Conservation (phyloP, 2,113 vertebrate genomes). For the Pogona vitticeps region DNA sequence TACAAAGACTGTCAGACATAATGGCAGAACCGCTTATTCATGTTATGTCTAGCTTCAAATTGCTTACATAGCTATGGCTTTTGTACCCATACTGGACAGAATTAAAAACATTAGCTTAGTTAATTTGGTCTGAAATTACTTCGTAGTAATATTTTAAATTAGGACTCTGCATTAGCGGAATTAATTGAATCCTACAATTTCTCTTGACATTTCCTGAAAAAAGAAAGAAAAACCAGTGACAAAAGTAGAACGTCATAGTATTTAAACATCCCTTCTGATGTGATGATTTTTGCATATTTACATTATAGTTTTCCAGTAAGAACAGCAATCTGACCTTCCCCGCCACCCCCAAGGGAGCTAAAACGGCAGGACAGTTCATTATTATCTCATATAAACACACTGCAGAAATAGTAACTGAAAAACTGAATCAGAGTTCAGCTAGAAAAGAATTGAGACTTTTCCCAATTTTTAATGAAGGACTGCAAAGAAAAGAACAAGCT, state of each 20-base stretch:
- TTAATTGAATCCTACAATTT: slow-evolving; percentile 76
- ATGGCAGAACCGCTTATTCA: neutral
- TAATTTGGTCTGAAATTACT: slow-evolving; percentile 17
- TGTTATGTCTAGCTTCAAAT: neutral
- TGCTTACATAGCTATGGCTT: neutral
- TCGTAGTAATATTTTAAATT: neutral
- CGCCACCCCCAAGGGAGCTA: neutral
- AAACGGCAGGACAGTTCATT: neutral
- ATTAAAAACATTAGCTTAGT: neutral
- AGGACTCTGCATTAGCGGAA: neutral
- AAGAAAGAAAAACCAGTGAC: slow-evolving; percentile 16
- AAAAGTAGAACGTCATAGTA: neutral
- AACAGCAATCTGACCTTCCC: neutral
- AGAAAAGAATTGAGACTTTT: neutral
- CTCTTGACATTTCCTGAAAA: slow-evolving; percentile 82
- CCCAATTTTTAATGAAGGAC: neutral
- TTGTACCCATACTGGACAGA: neutral
- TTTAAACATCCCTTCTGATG: neutral
- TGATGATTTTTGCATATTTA: neutral
- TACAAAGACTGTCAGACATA: neutral
- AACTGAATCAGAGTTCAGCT: neutral
- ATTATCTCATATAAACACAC: neutral
- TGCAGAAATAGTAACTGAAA: neutral
- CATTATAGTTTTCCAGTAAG: neutral
- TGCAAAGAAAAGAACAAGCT: neutral